These are phyloP conservation scores for Pseudotriccus pelzelni DNA, from an alignment of 2,797 vertebrate species.

Conservation along the genomic window DNA sequence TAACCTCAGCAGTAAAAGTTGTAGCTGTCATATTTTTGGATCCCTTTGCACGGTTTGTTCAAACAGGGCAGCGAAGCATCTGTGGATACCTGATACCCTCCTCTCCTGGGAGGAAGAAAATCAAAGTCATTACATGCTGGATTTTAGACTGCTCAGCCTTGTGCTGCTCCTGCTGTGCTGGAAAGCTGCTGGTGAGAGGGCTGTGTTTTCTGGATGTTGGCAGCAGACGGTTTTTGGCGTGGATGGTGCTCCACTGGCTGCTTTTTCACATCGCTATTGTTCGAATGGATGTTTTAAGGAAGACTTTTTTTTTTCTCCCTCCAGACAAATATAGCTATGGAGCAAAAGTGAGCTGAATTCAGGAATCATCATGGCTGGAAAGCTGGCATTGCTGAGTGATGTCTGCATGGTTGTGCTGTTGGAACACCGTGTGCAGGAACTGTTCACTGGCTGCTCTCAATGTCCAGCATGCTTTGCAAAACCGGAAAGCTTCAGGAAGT, in stretches of 20 bases:
- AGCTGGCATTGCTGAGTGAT: background rate
- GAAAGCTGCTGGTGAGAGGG: background rate
- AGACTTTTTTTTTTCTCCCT: background rate
- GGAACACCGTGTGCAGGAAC: background rate
- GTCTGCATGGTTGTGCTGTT: background rate
- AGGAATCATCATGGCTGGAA: background rate
- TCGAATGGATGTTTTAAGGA: background rate
- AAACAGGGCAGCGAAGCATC: background rate
- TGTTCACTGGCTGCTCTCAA: conserved; percentile 21
- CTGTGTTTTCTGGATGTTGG: background rate
- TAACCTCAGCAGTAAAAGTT: conserved; percentile 29
- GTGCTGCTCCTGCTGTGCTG: background rate
- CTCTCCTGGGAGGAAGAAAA: background rate
- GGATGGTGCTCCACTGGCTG: background rate
- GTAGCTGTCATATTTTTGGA: conserved; percentile 26
- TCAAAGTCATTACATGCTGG: background rate
- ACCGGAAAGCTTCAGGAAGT: background rate
- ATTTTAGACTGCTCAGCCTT: background rate
- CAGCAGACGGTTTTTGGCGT: background rate
- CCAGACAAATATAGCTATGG: background rate
- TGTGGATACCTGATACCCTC: background rate
- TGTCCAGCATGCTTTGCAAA: background rate
- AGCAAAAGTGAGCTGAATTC: background rate
- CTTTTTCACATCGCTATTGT: background rate
- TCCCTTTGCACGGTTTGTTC: background rate